Percentiles rank a stretch among this genome's conserved stretches.
phyloP scores from a whole-genome alignment of 2,888 invertebrate species.

The Sminthurides aquaticus region DNA sequence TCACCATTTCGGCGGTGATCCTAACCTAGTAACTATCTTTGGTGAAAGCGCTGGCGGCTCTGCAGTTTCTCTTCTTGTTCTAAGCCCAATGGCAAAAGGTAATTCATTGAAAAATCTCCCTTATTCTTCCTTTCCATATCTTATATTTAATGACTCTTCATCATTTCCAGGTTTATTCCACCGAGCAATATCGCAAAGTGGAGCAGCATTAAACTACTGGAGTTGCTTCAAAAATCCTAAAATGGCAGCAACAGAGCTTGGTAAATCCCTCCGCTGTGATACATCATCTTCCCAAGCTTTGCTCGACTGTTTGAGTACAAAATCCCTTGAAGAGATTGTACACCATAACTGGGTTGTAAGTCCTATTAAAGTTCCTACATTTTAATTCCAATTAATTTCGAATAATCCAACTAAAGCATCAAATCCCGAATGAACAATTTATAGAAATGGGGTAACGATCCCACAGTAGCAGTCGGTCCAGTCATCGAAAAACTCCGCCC shows the following conservation, averaged over 20 bases:
- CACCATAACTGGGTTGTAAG: slow-evolving; percentile 28
- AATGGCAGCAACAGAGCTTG: slow-evolving; percentile 28
- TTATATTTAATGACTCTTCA: no score
- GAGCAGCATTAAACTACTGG: slow-evolving; percentile 32
- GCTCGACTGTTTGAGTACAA: slow-evolving; percentile 24
- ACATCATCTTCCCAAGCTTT: slow-evolving; percentile 23
- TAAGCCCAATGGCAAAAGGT: slow-evolving; percentile 17
- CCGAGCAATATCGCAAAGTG: slow-evolving; percentile 29
- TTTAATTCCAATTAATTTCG: neutral
- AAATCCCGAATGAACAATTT: neutral
- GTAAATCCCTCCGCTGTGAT: slow-evolving; percentile 31
- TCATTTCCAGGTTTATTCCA: slow-evolving; percentile 27
- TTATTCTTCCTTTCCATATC: no score
- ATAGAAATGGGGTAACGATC: slow-evolving; percentile 51
- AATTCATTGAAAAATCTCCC: no score
- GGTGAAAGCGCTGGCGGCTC: slow-evolving; percentile 14
- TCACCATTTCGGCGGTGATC: slow-evolving; percentile 14
- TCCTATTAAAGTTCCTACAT: neutral
- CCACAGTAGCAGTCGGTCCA: slow-evolving; percentile 50
- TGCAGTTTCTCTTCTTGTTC: slow-evolving; percentile 9
- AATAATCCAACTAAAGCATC: no score
- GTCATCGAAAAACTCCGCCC: slow-evolving; percentile 47
- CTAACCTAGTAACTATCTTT: slow-evolving; percentile 10
- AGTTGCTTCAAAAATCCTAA: slow-evolving; percentile 28
- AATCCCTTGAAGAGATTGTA: slow-evolving; percentile 27